A percentile compares a stretch with the other conserved stretches of the same genome.
Evolutionary conservation across 2,797 vertebrate genomes (phyloP).

Genomic region (Hephaestus fuliginosus): DNA sequence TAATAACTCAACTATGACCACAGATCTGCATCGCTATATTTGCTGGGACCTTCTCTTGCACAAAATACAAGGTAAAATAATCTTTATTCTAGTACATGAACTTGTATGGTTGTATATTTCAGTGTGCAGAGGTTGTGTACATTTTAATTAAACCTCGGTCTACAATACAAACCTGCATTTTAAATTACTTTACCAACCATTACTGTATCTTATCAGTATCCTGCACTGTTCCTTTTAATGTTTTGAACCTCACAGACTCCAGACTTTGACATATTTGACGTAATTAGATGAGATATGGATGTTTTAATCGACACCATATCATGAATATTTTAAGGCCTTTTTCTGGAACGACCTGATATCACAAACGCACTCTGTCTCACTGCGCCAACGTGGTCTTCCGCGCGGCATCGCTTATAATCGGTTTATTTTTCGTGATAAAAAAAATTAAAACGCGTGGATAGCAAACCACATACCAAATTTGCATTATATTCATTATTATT

Average conservation of each 20-base stretch:
- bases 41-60: not conserved
- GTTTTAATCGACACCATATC: not conserved
- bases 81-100: not conserved
- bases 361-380: slow-evolving; percentile 39
- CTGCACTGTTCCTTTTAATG: not conserved
- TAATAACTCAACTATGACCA: not conserved
- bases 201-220: not conserved
- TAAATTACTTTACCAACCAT: not conserved
- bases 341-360: not conserved
- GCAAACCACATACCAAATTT: accelerated
- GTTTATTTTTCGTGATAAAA: not conserved
- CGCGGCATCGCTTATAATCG: not conserved
- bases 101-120: not conserved
- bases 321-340: not conserved
- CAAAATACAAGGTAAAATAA: not conserved
- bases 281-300: not conserved
- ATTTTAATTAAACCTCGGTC: not conserved
- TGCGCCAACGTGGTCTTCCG: slow-evolving; percentile 77
- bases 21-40: not conserved
- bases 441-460: not conserved
- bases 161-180: not conserved
- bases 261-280: not conserved
- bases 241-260: not conserved
- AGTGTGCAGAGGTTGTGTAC: not conserved
- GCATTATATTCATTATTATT: accelerated